Conservation (phyloP, 2,113 vertebrate genomes). For the Penelope pileata region DNA sequence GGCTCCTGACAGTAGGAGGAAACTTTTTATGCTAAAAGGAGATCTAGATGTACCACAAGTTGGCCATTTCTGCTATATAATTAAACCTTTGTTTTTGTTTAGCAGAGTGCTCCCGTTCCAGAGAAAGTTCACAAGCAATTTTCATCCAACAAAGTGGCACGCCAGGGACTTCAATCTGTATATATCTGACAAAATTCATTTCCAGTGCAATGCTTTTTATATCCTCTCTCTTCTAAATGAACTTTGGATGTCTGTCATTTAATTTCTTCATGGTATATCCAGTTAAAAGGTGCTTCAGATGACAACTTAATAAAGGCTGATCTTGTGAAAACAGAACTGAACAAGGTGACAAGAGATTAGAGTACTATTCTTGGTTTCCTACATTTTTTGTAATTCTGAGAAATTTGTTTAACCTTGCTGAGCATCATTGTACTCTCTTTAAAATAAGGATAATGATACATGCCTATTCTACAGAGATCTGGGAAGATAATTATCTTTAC, state of each 20-base stretch:
- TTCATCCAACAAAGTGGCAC: neutral
- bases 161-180: neutral
- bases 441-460: slow-evolving; percentile 3
- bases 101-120: neutral
- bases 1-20: neutral
- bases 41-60: neutral
- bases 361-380: slow-evolving; percentile 39
- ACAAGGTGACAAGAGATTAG: slow-evolving; percentile 43
- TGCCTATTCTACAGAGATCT: slow-evolving; percentile 25
- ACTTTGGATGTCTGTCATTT: slow-evolving; percentile 12
- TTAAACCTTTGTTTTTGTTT: neutral
- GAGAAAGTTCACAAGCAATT: neutral
- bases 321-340: slow-evolving; percentile 45
- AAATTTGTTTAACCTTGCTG: slow-evolving; percentile 31
- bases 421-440: neutral
- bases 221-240: neutral
- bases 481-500: slow-evolving; percentile 33
- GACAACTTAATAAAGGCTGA: slow-evolving; percentile 54
- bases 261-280: slow-evolving; percentile 22
- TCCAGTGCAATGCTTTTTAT: neutral
- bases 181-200: neutral
- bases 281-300: slow-evolving; percentile 42
- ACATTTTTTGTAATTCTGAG: neutral
- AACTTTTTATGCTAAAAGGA: neutral
- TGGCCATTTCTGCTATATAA: neutral